Evolutionary conservation across 2,888 invertebrate genomes (phyloP).

Genomic region (Magallana nippona): DNA sequence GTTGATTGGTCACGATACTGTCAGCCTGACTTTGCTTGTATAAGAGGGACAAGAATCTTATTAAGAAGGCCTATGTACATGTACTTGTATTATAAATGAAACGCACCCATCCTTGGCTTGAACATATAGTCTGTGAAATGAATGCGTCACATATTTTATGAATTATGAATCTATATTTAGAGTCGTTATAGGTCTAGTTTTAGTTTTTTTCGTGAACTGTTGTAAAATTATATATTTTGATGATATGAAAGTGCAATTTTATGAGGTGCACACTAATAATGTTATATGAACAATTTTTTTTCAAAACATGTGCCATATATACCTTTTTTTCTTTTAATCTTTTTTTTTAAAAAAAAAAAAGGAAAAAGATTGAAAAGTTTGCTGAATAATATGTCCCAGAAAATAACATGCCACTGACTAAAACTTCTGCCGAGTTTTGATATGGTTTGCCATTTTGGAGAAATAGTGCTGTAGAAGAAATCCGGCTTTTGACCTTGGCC

Average conservation of each 20-base stretch:
- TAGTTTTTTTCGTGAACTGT: slow-evolving; percentile 46
- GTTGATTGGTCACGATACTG: slow-evolving; percentile 5
- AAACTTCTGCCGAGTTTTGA: slow-evolving; percentile 16
- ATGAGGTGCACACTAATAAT: slow-evolving; percentile 60
- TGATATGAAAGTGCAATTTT: slow-evolving; percentile 65
- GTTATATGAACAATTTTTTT: slow-evolving; percentile 49
- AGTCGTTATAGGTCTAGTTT: slow-evolving; percentile 46
- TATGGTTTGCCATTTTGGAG: slow-evolving; percentile 15
- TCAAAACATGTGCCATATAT: slow-evolving; percentile 46
- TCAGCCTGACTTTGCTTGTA: background rate
- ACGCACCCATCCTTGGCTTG: slow-evolving; percentile 23
- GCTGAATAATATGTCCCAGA: slow-evolving; percentile 20
- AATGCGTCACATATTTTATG: slow-evolving; percentile 34
- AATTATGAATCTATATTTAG: slow-evolving; percentile 40
- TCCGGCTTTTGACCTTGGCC: slow-evolving; percentile 2
- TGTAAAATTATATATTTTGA: slow-evolving; percentile 63
- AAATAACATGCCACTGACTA: background rate
- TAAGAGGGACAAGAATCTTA: background rate
- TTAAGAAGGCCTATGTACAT: slow-evolving; percentile 11
- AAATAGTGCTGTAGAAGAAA: slow-evolving; percentile 19
- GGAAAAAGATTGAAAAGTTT: slow-evolving; percentile 10
- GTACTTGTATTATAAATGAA: background rate
- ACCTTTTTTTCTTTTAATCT: slow-evolving; percentile 37
- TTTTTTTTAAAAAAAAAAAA: slow-evolving; percentile 18
- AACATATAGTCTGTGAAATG: slow-evolving; percentile 26